A percentile compares a stretch with the other conserved stretches of the same genome.
Conservation (phyloP, 2,888 invertebrate genomes). For the Nomada ferruginata region DNA sequence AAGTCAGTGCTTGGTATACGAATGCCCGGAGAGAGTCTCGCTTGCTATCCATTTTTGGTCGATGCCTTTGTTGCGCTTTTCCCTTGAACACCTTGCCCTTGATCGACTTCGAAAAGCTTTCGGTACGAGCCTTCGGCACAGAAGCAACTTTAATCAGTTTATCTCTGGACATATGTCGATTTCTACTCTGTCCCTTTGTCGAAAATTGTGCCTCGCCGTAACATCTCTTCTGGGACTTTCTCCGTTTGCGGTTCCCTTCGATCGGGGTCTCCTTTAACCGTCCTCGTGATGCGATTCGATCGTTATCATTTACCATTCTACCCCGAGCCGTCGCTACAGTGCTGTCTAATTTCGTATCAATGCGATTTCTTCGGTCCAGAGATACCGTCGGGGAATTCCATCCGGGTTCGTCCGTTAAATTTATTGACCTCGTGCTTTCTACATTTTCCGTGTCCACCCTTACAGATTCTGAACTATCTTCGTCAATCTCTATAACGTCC, state of each 20-base stretch:
- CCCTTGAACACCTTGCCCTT: not conserved
- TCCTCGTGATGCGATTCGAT: not conserved
- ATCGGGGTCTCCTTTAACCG: not conserved
- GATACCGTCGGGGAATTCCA: not conserved
- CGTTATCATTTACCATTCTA: not conserved
- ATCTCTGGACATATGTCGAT: not conserved
- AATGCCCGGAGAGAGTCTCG: not conserved
- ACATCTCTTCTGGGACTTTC: not conserved
- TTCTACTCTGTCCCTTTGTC: not conserved
- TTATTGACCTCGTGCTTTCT: not conserved
- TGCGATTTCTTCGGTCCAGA: not conserved
- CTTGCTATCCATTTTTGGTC: not conserved
- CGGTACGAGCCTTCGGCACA: not conserved
- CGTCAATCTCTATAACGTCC: not conserved
- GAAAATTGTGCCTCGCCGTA: not conserved
- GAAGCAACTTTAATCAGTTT: not conserved
- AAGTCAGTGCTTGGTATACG: constrained; percentile 26
- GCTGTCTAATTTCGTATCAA: not conserved
- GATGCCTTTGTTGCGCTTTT: not conserved
- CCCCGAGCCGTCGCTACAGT: not conserved
- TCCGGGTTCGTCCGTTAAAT: not conserved
- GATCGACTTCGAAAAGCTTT: not conserved
- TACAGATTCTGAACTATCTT: not conserved
- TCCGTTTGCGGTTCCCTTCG: not conserved
- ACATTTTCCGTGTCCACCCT: no score